These are phyloP conservation scores for Centropus unirufus DNA, from an alignment of 2,113 vertebrate genomes.

Conservation along the genomic window DNA sequence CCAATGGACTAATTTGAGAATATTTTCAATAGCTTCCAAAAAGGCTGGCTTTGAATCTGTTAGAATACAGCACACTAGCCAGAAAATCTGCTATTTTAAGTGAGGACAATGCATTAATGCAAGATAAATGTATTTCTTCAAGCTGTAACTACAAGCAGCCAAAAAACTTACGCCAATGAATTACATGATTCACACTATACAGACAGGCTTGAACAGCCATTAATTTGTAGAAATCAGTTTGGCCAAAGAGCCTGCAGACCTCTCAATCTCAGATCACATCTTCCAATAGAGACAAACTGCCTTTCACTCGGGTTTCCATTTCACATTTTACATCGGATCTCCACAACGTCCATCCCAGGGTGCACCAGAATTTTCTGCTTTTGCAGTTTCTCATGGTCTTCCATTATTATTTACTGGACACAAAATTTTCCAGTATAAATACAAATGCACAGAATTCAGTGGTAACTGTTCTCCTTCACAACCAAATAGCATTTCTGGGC, in stretches of 20 bases:
- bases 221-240: slow-evolving; percentile 7
- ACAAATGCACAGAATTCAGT: background rate
- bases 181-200: background rate
- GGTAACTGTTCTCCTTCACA: background rate
- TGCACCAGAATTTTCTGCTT: background rate
- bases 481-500: background rate
- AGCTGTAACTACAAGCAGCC: background rate
- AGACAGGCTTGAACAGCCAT: background rate
- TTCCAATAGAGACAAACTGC: background rate
- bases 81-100: slow-evolving; percentile 29
- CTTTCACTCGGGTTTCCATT: background rate
- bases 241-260: background rate
- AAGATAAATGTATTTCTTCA: slow-evolving; percentile 36
- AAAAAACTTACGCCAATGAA: background rate
- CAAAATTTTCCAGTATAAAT: background rate
- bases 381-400: background rate
- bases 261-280: background rate
- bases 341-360: background rate
- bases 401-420: background rate
- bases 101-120: background rate
- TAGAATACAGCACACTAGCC: background rate
- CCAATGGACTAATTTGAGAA: background rate
- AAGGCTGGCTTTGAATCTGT: background rate
- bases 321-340: background rate
- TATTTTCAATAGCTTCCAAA: slow-evolving; percentile 7